Evolutionary conservation across 2,113 vertebrate species (phyloP).

Genomic region (cattle (Bos taurus)): ARS-UCD2.0 NC_037346.1:10425501-10426000

Average conservation of each 20-base stretch:
- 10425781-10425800: neutral
- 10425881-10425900: neutral
- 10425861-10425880: neutral
- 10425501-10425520: constrained; percentile 43
- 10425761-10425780: constrained; percentile 16
- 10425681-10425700: constrained; percentile 42
- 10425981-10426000: neutral
- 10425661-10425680: constrained; percentile 55
- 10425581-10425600: constrained; percentile 23
- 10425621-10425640: constrained; percentile 53
- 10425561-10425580: constrained; percentile 26
- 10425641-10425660: constrained; percentile 54
- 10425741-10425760: neutral
- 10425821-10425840: neutral
- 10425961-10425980: neutral
- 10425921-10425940: neutral
- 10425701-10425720: constrained; percentile 55
- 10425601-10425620: constrained; percentile 19
- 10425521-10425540: constrained; percentile 64
- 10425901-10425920: neutral
- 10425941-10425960: neutral
- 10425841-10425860: constrained; percentile 2
- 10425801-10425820: neutral
- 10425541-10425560: constrained; percentile 63
- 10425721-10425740: constrained; percentile 50